Conservation (phyloP, 1,140 invertebrate species). For the Trinorchestia longiramus region DNA sequence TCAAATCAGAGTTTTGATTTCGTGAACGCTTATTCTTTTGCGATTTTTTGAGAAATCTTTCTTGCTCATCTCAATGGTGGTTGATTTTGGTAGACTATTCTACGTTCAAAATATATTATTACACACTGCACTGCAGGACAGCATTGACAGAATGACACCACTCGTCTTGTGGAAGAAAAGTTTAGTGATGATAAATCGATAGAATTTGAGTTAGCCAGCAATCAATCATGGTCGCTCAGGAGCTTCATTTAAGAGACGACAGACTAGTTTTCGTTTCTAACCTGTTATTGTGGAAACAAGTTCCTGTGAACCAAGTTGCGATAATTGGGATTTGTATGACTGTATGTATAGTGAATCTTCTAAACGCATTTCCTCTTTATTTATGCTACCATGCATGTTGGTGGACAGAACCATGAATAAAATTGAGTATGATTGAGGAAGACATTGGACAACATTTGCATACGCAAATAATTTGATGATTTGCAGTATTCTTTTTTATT, state of each 20-base stretch:
- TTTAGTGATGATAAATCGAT: neutral
- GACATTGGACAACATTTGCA: no score
- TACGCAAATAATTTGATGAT: no score
- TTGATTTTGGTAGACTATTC: neutral
- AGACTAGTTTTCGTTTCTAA: neutral
- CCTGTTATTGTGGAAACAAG: neutral
- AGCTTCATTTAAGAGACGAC: neutral
- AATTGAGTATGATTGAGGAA: no score
- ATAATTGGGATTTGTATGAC: no score
- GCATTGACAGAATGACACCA: neutral
- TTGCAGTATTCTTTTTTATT: no score
- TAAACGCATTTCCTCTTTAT: no score
- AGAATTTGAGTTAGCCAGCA: neutral
- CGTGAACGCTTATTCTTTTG: no score
- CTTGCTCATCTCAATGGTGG: neutral
- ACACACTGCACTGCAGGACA: neutral
- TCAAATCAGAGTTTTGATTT: no score
- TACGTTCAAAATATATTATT: neutral
- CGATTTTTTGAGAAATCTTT: neutral
- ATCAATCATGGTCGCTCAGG: neutral
- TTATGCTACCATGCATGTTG: no score
- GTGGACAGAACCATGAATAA: no score
- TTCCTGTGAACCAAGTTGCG: neutral
- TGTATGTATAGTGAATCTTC: no score
- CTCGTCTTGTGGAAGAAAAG: neutral